Percentiles rank a stretch among this genome's conserved stretches.
phyloP scores from a whole-genome alignment of 1,140 invertebrate species.

The Drosophila oshimai region DNA sequence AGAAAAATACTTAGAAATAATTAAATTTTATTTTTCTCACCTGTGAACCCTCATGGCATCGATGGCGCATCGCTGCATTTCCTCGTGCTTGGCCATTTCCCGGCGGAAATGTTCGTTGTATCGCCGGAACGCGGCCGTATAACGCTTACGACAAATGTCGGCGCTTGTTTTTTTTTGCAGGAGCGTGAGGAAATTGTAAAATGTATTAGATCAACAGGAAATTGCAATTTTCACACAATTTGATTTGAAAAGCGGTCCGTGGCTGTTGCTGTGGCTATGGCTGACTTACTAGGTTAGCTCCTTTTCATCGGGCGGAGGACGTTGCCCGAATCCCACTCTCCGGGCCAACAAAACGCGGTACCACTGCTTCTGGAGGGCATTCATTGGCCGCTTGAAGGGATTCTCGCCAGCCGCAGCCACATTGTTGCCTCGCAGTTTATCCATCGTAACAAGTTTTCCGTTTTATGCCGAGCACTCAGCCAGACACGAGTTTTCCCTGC shows the following conservation, averaged over 20 bases:
- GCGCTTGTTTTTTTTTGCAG: constrained; percentile 47
- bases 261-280: constrained; percentile 3
- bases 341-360: constrained; percentile 73
- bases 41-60: constrained; percentile 80
- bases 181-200: constrained; percentile 39
- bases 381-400: constrained; percentile 82
- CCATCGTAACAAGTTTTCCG: constrained; percentile 73
- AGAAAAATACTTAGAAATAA: not conserved
- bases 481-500: constrained; percentile 14
- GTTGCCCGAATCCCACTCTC: constrained; percentile 67
- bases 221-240: constrained; percentile 80
- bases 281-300: constrained; percentile 68
- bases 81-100: constrained; percentile 76
- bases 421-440: constrained; percentile 56
- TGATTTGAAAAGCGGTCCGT: constrained; percentile 49
- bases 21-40: constrained; percentile 15
- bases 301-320: constrained; percentile 51
- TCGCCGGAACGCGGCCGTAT: constrained; percentile 66
- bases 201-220: constrained; percentile 78
- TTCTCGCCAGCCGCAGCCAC: constrained; percentile 43
- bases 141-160: constrained; percentile 72
- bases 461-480: constrained; percentile 57
- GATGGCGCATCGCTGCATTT: constrained; percentile 79
- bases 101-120: constrained; percentile 77
- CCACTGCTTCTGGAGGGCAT: constrained; percentile 79